Evolutionary conservation across 2,888 invertebrate genomes (phyloP).

Genomic region (Zaprionus bogoriensis): DNA sequence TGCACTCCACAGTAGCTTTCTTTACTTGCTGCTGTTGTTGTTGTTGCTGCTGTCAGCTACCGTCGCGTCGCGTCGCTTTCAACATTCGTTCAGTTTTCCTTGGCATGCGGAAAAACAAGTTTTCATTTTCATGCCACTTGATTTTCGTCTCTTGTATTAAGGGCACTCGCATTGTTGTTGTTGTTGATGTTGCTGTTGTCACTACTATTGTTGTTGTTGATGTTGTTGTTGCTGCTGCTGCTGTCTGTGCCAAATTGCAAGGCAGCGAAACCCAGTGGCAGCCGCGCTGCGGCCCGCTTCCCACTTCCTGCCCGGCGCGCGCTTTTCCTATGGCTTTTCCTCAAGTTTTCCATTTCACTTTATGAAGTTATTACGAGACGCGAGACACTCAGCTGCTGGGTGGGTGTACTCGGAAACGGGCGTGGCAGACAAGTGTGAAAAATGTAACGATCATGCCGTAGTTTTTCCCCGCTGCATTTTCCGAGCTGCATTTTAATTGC

Average conservation of each 20-base stretch:
- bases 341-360: constrained; percentile 53
- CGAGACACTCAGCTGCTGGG: constrained; percentile 8
- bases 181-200: not conserved
- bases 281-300: constrained; percentile 16
- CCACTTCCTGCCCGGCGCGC: constrained; percentile 41
- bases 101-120: constrained; percentile 80
- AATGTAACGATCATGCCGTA: constrained; percentile 47
- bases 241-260: constrained; percentile 34
- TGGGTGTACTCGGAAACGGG: constrained; percentile 68
- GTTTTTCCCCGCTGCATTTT: not conserved
- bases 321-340: constrained; percentile 32
- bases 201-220: constrained; percentile 15
- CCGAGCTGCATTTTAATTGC: constrained; percentile 20
- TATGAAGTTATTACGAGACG: constrained; percentile 68
- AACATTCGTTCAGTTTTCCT: constrained; percentile 54
- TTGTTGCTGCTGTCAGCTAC: constrained; percentile 24
- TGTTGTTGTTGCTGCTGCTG: constrained; percentile 10
- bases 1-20: too few relatives aligned
- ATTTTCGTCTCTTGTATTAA: constrained; percentile 56
- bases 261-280: constrained; percentile 1
- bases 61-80: constrained; percentile 36
- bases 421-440: constrained; percentile 66
- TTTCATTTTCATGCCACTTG: constrained; percentile 64
- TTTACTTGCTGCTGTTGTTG: not conserved
- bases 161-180: constrained; percentile 34